Evolutionary conservation across 2,797 vertebrate species (phyloP), one percentile per base, ranked within the genome.

Genomic region (Limnodromus scolopaceus): DNA sequence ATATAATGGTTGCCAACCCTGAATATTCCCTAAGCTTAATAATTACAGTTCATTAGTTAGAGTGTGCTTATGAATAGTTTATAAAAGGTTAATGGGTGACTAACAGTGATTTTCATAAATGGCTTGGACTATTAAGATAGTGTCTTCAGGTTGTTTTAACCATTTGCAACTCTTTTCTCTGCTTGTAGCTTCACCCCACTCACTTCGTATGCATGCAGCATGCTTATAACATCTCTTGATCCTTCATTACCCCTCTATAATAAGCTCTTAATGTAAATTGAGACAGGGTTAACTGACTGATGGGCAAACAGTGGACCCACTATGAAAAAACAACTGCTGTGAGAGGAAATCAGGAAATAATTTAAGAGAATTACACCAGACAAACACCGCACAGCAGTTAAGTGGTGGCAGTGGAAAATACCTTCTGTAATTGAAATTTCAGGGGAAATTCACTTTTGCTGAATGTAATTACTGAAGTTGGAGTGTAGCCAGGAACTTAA

Each of bases 401-500:
- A 89, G 89, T 85, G 78, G 84, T 97, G 76, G 90, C 80, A 93
- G 66, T 96, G 92, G 94, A 95, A 93, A 97, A 97, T 96, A 92
- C 93, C 94, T 96, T 94, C 91, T 95, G 80, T 95, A 96, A 95
- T 93, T 95, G 96, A 96, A 96, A 95, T 96, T 96, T 96, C 83
- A 70, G 95, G 64, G 92, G 90, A 96, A 96, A 94, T 87, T 96
- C 90, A 83, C 85, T 94, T 96, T 95, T 95, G 80, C 85, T 60
- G 87, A 83, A 90, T 70, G 87, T 86, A 95, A 96, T 96, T 95
- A 94, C 85, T 92, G 66, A 95, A 88, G 55, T 41, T 96, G 96
- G 96, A 95, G 71, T 74, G 11, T 70, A 90, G 92, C 80, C 92
- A 95, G 84, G 68, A 92, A 82, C 83, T 79, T 90, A 90, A 93